Percentiles rank a stretch among this genome's conserved stretches.
phyloP scores from a whole-genome alignment of 2,888 invertebrate species.

The Mythimna pallens region DNA sequence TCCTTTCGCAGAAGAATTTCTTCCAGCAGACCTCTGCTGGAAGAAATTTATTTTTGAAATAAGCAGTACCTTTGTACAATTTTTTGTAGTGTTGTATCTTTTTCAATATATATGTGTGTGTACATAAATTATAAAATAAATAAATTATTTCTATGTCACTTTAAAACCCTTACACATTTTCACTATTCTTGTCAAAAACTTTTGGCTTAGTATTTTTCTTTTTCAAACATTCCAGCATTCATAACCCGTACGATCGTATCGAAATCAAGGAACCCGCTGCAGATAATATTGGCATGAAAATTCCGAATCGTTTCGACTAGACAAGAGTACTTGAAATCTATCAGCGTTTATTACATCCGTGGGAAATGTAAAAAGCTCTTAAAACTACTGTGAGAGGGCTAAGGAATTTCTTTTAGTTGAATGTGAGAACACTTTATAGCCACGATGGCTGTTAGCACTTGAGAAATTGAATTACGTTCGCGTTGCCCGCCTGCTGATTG shows the following conservation, averaged over 20 bases:
- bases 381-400: slow-evolving; percentile 45
- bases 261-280: slow-evolving; percentile 31
- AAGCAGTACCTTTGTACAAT: too few species aligned
- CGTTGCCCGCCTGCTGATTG: slow-evolving; percentile 68
- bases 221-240: slow-evolving; percentile 11
- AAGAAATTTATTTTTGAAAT: too few species aligned
- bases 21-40: too few species aligned
- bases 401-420: slow-evolving; percentile 57
- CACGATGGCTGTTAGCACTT: slow-evolving; percentile 62
- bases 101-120: too few species aligned
- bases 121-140: too few species aligned
- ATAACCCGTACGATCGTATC: slow-evolving; percentile 29
- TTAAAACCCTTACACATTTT: slow-evolving; percentile 3
- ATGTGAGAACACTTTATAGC: slow-evolving; percentile 58
- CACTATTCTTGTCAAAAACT: slow-evolving; percentile 28
- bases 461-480: slow-evolving; percentile 70
- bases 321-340: slow-evolving; percentile 49
- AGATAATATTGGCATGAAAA: slow-evolving; percentile 39
- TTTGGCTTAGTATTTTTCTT: slow-evolving; percentile 1
- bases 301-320: slow-evolving; percentile 32
- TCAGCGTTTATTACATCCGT: slow-evolving; percentile 48
- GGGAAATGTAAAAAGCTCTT: slow-evolving; percentile 53
- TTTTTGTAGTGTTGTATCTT: too few species aligned
- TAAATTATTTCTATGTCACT: not conserved
- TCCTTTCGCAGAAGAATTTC: too few species aligned